These are phyloP conservation scores for Sebastes schlegelii DNA, from an alignment of 2,113 vertebrate species.

Conservation along the genomic window DNA sequence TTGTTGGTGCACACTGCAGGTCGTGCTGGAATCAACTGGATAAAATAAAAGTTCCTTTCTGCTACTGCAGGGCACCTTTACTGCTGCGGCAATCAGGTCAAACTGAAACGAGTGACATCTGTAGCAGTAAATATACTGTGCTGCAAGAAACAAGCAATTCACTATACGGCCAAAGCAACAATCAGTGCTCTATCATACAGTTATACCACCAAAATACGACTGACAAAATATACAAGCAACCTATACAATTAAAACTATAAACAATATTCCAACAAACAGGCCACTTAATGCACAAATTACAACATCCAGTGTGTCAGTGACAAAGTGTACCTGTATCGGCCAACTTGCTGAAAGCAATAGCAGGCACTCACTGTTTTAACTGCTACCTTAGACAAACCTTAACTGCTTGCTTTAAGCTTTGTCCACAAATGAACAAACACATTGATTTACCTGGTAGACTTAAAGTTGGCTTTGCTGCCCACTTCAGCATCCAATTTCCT, in stretches of 20 bases:
- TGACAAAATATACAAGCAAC: not conserved
- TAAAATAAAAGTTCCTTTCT: no score
- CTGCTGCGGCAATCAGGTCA: no score
- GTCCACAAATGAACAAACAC: constrained; percentile 56
- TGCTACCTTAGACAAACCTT: constrained; percentile 31
- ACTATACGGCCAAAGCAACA: not conserved
- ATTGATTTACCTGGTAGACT: constrained; percentile 50
- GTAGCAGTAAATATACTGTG: not conserved
- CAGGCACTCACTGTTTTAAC: not conserved
- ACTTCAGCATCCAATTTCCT: constrained; percentile 39
- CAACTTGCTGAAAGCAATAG: not conserved
- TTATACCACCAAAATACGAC: not conserved
- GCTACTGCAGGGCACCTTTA: no score
- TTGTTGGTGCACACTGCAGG: no score
- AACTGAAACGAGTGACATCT: no score
- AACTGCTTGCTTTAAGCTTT: constrained; percentile 39
- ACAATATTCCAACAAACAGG: not conserved
- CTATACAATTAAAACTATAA: not conserved
- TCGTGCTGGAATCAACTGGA: no score
- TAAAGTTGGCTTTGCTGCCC: constrained; percentile 26
- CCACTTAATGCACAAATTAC: not conserved
- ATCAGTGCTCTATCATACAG: not conserved
- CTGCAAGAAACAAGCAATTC: not conserved
- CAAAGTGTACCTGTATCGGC: not conserved
- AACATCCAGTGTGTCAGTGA: not conserved